Evolutionary conservation across 2,113 vertebrate genomes (phyloP).

Genomic region (Monopterus albus): DNA sequence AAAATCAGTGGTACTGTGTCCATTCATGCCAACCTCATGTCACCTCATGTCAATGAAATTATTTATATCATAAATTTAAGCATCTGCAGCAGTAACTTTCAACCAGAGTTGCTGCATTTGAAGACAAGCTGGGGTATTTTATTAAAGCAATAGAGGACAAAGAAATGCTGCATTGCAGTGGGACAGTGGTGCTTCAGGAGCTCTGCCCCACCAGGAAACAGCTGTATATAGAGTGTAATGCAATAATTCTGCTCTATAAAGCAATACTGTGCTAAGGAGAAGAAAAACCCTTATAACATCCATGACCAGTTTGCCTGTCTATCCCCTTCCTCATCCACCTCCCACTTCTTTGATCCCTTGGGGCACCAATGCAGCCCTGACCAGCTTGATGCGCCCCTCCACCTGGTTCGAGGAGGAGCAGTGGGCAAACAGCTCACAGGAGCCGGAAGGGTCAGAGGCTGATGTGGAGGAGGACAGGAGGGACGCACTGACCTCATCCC

Average conservation of each 20-base stretch:
- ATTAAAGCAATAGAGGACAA: slow-evolving; percentile 26
- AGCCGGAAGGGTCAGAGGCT: slow-evolving; percentile 72
- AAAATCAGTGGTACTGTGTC: not conserved
- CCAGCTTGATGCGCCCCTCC: slow-evolving; percentile 90
- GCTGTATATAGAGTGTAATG: not conserved
- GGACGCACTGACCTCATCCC: slow-evolving; percentile 84
- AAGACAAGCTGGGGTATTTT: slow-evolving; percentile 29
- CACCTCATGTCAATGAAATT: slow-evolving; percentile 3
- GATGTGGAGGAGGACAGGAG: slow-evolving; percentile 87
- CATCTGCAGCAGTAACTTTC: slow-evolving; percentile 5
- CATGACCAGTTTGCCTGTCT: slow-evolving; percentile 80
- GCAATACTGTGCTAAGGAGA: not conserved
- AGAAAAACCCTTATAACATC: not conserved
- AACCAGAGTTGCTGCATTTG: not conserved
- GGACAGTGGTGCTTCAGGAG: slow-evolving; percentile 24
- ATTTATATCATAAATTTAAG: not conserved
- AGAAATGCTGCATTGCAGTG: slow-evolving; percentile 63
- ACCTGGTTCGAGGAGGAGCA: slow-evolving; percentile 86
- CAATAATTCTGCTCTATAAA: not conserved
- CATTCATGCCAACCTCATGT: slow-evolving; percentile 27
- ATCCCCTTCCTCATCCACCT: slow-evolving; percentile 62
- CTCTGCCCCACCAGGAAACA: slow-evolving; percentile 38
- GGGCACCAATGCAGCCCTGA: slow-evolving; percentile 85
- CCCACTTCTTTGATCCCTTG: slow-evolving; percentile 66
- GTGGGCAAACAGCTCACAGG: slow-evolving; percentile 89